Base-by-base conservation (phyloP, 2,888 invertebrate genomes). In the Dryadula phaetusa region DNA sequence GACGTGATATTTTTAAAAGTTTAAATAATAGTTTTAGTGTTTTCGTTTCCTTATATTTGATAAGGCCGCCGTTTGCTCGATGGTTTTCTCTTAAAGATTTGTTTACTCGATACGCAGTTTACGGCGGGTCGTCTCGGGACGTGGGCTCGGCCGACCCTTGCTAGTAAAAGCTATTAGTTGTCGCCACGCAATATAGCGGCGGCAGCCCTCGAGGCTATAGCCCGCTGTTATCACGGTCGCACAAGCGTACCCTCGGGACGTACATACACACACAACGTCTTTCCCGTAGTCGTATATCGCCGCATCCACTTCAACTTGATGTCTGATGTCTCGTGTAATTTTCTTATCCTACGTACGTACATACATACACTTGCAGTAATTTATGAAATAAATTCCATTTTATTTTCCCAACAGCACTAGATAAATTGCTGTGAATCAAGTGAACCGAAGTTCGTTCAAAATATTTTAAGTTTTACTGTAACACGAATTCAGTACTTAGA, bases 151-250 rank as follows among this genome's bases (percentile, higher is more conserved):
- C 4, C 18, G 53, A 53, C 53, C 34, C 37, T 34, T 8, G 20
- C 37, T 12, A 18, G 32, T 18, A 14, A 25, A 54, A 54, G 53
- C 32, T 54, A 34, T 54, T 54, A 54, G 34, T 54, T 54, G 53
- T 34, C 53, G 34, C 53, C 53, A 20, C 34, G 18, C 34, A 34
- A 18, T 34, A 3, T 18, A 20, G 14, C 14, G 34, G 32, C 14
- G 20, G 20, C 6, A 18, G 20, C 34, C 34, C 53, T 54, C 34
- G 20, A 34, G 34, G 32, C 18, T 10, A 20, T 20, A 6, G 6
- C 53, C 20, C 53, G 18, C 14, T 34, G 34, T 20, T 54, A 54
- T 54, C 34, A 20, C 53, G 20, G 34, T 12, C 53, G 34, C 34
- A 10, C 53, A 34, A 54, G 12, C 34, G 34, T 12, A 14, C 53